Base-by-base conservation (phyloP, 2,113 vertebrate genomes). In the Mionectes macconnelli region DNA sequence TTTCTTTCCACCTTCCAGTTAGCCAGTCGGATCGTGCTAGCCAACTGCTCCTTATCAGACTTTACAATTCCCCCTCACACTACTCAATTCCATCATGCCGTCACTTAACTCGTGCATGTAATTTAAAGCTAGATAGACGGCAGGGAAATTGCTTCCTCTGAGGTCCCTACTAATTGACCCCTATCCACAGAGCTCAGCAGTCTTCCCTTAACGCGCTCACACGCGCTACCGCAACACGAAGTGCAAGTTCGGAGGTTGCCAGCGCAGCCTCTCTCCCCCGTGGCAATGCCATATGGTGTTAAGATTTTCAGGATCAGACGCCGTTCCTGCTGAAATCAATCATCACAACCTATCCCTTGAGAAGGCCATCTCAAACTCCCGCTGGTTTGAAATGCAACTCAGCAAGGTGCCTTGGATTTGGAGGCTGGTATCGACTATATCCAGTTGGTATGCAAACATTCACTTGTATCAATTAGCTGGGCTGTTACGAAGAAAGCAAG, bases 151-250 rank as follows among this genome's bases (percentile, higher is more conserved):
- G 68, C 90, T 97, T 96, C 97, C 96, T 96, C 91, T 12, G 96
- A 98, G 97, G 70, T 72, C 42, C 60, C 76, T 88, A n/a, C 95
- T 97, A 97, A 98, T 93, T 95, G 91, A 96, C 96, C 95, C 93
- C 97, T 96, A 97, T 91, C 94, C 96, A 82, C 95, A 96, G 93
- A 97, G 96, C 98, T 98, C 97, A 94, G 91, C 96, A 88, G 95
- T 53, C 95, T 93, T 95, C 96, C 96, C 94, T 95, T 90, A 97
- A 92, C 97, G 91, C 25, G 28, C 93, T 97, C 63, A 5, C 69
- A 37, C 3, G 8, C 6, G 10, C 91, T 55, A 47, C 80, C 35
- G 3, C 93, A 87, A 89, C 92, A 94, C 84, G 18, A 56, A 95
- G 91, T 44, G 83, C 92, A 19, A 91, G 96, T 63, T 63, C 31